Evolutionary conservation across 2,888 invertebrate species (phyloP).

Genomic region (Drosophila trichaetosa): DNA sequence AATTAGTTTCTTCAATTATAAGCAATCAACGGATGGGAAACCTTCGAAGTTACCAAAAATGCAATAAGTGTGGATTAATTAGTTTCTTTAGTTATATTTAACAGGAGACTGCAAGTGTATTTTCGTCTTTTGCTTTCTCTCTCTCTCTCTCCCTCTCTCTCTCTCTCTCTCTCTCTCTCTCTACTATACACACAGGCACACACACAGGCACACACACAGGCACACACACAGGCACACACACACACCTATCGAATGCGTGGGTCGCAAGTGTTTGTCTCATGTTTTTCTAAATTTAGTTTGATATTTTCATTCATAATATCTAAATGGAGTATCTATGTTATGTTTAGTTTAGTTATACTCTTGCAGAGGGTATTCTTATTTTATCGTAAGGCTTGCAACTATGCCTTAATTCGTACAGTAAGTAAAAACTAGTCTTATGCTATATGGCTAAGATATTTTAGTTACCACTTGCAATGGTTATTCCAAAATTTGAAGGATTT

Average conservation of each 20-base stretch:
- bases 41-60: not conserved
- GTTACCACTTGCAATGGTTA: not conserved
- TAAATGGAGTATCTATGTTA: conserved; percentile 28
- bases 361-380: not conserved
- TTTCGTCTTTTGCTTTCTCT: not conserved
- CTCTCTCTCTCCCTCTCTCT: too few relatives aligned
- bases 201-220: not conserved
- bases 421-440: not conserved
- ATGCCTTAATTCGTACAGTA: not conserved
- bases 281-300: not conserved
- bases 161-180: not conserved
- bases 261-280: not conserved
- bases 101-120: not conserved
- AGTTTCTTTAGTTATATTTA: not conserved
- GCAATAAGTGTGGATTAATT: not conserved
- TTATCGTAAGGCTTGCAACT: not conserved
- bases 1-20: not conserved
- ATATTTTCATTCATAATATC: conserved; percentile 26
- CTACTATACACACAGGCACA: not conserved
- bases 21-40: not conserved
- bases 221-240: not conserved
- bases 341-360: conserved; percentile 2
- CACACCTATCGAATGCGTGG: not conserved
- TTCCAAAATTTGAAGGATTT: not conserved
- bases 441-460: not conserved